These are phyloP conservation scores for Barnardius zonarius DNA, from an alignment of 2,113 vertebrate species.

Conservation along the genomic window DNA sequence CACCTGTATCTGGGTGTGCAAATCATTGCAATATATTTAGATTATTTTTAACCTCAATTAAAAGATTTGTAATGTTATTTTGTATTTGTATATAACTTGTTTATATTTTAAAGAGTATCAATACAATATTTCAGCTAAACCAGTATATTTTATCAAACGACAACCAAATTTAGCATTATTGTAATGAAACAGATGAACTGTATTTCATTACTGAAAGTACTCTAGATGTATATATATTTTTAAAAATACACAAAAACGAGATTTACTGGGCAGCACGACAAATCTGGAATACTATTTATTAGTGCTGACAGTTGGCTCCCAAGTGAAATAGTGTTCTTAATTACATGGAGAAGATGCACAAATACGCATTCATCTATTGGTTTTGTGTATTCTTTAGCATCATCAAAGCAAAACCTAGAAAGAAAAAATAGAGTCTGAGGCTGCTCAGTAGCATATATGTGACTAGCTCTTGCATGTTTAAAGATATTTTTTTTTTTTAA, in stretches of 20 bases:
- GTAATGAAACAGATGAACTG: background rate
- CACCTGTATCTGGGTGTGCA: background rate
- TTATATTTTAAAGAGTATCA: background rate
- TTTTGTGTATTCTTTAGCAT: background rate
- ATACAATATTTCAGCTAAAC: background rate
- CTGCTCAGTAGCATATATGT: background rate
- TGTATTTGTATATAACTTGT: background rate
- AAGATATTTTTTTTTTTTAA: background rate
- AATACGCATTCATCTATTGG: background rate
- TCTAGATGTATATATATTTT: background rate
- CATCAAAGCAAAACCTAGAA: background rate
- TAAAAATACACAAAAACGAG: background rate
- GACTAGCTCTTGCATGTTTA: background rate
- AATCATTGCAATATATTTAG: background rate
- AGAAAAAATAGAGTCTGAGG: background rate
- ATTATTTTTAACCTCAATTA: background rate
- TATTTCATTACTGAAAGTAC: background rate
- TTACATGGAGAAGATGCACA: background rate
- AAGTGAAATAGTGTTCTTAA: background rate
- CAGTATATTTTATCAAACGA: constrained; percentile 18
- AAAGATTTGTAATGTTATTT: background rate
- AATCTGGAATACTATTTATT: background rate
- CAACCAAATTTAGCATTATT: background rate
- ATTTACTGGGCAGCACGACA: background rate
- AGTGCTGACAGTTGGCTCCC: background rate